Percentiles rank a stretch among this genome's conserved stretches.
Evolutionary conservation across 2,888 invertebrate genomes (phyloP).

Genomic region (Dolichomitus sp.): DNA sequence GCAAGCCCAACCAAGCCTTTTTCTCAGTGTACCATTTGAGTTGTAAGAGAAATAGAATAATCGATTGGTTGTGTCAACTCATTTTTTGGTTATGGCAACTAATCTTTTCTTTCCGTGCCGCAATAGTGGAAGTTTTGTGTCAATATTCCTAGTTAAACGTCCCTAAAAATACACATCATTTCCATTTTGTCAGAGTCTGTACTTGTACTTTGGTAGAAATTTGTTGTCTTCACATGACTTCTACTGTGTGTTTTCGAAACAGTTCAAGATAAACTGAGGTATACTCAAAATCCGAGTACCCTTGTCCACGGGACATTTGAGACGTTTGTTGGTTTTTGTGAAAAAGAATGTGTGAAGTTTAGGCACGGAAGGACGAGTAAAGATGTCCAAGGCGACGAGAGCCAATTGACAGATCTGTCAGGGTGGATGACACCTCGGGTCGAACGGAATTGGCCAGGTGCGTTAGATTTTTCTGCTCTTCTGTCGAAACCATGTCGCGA

Average conservation of each 20-base stretch:
- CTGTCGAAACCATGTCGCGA: constrained; percentile 40
- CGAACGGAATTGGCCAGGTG: constrained; percentile 79
- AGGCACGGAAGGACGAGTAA: constrained; percentile 39
- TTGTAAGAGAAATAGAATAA: too few species aligned
- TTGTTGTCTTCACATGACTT: constrained; percentile 24
- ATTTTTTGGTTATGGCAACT: too few species aligned
- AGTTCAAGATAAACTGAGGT: constrained; percentile 9
- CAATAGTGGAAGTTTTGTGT: constrained; percentile 53
- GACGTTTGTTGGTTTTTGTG: constrained; percentile 40
- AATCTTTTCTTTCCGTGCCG: too few species aligned
- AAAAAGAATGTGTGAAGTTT: constrained; percentile 40
- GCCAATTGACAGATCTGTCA: constrained; percentile 85
- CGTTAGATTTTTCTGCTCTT: constrained; percentile 47
- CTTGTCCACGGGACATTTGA: constrained; percentile 35
- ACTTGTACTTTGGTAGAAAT: background rate
- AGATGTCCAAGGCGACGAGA: constrained; percentile 72
- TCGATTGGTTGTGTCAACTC: too few species aligned
- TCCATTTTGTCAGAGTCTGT: background rate
- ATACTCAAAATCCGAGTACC: constrained; percentile 35
- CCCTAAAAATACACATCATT: background rate
- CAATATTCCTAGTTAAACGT: background rate
- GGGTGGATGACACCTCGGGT: constrained; percentile 84
- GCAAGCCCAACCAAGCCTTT: too few species aligned
- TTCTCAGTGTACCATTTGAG: too few species aligned
- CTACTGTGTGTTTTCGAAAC: constrained; percentile 18